These are phyloP conservation scores for Megaceryle maxima DNA, from an alignment of 2,113 vertebrate species.

Conservation along the genomic window DNA sequence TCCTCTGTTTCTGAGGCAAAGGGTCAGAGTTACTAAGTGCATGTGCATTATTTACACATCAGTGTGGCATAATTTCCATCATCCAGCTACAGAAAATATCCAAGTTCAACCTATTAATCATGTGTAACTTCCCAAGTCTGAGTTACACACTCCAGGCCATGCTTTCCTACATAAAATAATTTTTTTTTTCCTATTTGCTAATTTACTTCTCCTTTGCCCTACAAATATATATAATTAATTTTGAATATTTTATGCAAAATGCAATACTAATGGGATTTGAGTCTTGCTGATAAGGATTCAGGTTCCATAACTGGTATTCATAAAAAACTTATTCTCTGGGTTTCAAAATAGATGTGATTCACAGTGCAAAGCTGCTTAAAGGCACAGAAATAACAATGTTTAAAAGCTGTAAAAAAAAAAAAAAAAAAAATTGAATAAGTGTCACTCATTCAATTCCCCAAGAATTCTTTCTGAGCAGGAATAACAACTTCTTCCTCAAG, in stretches of 20 bases:
- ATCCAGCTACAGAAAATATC: neutral
- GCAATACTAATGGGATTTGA: slow-evolving; percentile 39
- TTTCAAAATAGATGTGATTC: slow-evolving; percentile 33
- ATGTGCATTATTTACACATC: slow-evolving; percentile 11
- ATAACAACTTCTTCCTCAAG: neutral
- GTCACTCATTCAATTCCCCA: neutral
- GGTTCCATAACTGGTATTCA: neutral
- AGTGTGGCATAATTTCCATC: neutral
- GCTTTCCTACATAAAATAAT: neutral
- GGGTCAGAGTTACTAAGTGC: neutral
- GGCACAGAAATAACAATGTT: slow-evolving; percentile 1
- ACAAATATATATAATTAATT: slow-evolving; percentile 17
- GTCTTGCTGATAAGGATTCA: slow-evolving; percentile 27
- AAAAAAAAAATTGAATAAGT: neutral
- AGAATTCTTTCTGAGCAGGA: neutral
- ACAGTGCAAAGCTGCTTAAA: slow-evolving; percentile 33
- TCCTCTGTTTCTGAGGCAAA: neutral
- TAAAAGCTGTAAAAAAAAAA: neutral
- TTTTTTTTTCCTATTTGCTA: neutral
- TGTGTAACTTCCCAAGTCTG: neutral
- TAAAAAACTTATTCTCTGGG: neutral
- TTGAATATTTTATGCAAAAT: slow-evolving; percentile 48
- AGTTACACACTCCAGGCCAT: neutral
- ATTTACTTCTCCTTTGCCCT: slow-evolving; percentile 6
- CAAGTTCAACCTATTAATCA: neutral